Percentiles rank a stretch among this genome's conserved stretches.
phyloP scores from a whole-genome alignment of 2,113 vertebrate genomes.

The Crotophaga sulcirostris region DNA sequence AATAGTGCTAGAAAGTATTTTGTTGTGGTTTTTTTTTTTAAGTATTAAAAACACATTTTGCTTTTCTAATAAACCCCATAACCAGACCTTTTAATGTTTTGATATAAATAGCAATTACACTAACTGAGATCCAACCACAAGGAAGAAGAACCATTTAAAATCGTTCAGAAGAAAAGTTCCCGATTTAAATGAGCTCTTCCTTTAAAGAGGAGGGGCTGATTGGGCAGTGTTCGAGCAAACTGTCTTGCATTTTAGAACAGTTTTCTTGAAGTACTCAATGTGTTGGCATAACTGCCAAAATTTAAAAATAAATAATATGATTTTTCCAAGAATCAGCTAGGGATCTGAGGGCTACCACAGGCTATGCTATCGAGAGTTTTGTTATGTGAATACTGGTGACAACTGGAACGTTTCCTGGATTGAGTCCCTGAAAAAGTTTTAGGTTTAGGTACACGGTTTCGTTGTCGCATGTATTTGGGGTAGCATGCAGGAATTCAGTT shows the following conservation, averaged over 20 bases:
- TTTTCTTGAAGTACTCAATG: background rate
- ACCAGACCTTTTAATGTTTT: conserved; percentile 51
- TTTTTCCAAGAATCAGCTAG: background rate
- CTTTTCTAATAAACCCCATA: conserved; percentile 55
- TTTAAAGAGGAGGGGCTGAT: background rate
- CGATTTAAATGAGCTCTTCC: conserved; percentile 13
- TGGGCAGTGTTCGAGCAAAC: background rate
- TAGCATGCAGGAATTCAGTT: background rate
- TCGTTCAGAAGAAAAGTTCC: conserved; percentile 22
- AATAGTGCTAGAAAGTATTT: conserved; percentile 22
- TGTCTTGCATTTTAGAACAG: background rate
- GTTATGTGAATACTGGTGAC: background rate
- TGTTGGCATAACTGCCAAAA: background rate
- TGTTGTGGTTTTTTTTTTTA: conserved; percentile 51
- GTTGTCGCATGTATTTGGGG: background rate
- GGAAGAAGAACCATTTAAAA: background rate
- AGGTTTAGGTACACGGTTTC: background rate
- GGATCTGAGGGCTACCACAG: background rate
- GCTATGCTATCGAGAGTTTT: background rate
- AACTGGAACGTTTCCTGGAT: rapidly evolving
- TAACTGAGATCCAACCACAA: conserved; percentile 45
- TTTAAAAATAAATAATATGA: background rate
- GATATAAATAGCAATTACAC: conserved; percentile 46
- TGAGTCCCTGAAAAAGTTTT: background rate
- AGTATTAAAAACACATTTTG: conserved; percentile 60